Conservation (phyloP, 2,797 vertebrate genomes). For the Cossypha heuglini region DNA sequence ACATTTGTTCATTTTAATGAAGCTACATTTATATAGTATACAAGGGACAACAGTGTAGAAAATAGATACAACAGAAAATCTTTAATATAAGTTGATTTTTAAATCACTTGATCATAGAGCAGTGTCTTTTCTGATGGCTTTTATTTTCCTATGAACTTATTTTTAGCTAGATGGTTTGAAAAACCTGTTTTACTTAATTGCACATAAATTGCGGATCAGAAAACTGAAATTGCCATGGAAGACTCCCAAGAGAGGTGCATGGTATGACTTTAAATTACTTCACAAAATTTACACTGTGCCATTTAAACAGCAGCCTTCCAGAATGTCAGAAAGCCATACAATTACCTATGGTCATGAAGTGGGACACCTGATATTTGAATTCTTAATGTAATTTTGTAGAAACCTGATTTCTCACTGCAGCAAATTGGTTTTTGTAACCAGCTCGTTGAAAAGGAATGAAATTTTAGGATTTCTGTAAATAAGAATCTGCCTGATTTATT, state of each 20-base stretch:
- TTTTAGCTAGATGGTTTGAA: not conserved
- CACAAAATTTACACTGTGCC: not conserved
- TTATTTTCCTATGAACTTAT: not conserved
- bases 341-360: not conserved
- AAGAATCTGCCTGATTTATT: not conserved
- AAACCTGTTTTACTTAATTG: not conserved
- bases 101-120: not conserved
- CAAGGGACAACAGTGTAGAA: not conserved
- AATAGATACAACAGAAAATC: not conserved
- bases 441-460: not conserved
- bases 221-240: not conserved
- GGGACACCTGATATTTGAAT: not conserved
- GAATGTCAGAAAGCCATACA: not conserved
- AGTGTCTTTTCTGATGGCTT: not conserved
- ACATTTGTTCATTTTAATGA: slow-evolving; percentile 7
- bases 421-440: not conserved
- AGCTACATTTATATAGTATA: not conserved
- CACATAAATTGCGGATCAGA: not conserved
- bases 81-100: not conserved
- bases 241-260: not conserved
- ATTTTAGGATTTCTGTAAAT: not conserved
- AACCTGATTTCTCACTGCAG: not conserved
- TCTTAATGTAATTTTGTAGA: not conserved
- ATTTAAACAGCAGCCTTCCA: not conserved
- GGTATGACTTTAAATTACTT: not conserved